Percentiles rank a stretch among this genome's conserved stretches.
These are phyloP conservation scores for Anolis carolinensis DNA, from an alignment of 2,113 vertebrate species.

Conservation along the genomic window DNA sequence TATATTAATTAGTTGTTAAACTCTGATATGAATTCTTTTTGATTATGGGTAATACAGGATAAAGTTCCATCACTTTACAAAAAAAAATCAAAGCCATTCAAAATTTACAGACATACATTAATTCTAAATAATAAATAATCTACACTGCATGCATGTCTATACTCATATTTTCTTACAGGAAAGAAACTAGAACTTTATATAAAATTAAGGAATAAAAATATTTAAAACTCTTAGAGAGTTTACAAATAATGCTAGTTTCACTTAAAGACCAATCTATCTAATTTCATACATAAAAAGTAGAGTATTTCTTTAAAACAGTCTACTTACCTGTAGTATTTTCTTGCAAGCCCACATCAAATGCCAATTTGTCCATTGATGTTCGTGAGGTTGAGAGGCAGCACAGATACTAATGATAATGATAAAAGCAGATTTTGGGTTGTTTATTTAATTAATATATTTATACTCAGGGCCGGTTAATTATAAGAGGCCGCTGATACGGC, in stretches of 20 bases:
- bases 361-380: constrained; percentile 95
- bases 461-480: too few species aligned
- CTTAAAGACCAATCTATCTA: background rate
- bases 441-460: background rate
- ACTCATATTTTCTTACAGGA: background rate
- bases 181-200: background rate
- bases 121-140: background rate
- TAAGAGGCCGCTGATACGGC: too few species aligned
- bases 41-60: background rate
- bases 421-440: background rate
- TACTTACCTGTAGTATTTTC: constrained; percentile 89
- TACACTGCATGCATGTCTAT: background rate
- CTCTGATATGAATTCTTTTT: background rate
- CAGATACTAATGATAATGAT: constrained; percentile 81
- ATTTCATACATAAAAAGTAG: background rate
- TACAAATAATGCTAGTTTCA: too few species aligned
- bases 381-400: constrained; percentile 94
- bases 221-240: background rate
- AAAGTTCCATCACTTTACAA: background rate
- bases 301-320: background rate
- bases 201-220: background rate
- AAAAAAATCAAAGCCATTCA: background rate
- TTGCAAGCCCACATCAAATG: constrained; percentile 95
- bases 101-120: background rate
- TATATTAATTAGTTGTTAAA: background rate